Evolutionary conservation across 1,140 invertebrate species (phyloP), one percentile per base, ranked within the genome.

Genomic region (Cydia fagiglandana): DNA sequence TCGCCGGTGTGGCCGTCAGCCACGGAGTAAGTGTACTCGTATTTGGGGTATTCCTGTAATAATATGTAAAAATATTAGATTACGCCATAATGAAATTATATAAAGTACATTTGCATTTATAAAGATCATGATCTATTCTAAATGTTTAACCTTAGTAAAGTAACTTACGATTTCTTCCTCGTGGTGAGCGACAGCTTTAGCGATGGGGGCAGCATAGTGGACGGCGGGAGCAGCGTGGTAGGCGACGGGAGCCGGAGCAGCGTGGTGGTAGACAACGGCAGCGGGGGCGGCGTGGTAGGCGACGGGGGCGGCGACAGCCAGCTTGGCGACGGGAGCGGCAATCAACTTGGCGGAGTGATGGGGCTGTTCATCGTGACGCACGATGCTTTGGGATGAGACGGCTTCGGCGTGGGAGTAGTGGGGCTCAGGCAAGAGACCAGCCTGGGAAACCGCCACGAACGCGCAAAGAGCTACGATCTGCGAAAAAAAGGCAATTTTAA

Each of bases 1-100:
- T 94, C 93, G 66, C 93, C 93, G 75, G 93, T 93, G 80, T 94
- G 91, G 30, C 85, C 86, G 83, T 91, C 89, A 45, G 89, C 83
- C 15, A 90, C 85, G 73, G 84, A 88, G 79, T 90, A 90, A 76
- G 87, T 81, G 83, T 88, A 90, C 73, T 88, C 80, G 83, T 90
- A 90, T 78, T 88, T 85, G 38, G 86, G 87, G 70, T 90, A 82
- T 75, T 84, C 75, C 80, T 88, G 64, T 6, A 75, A 61, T 61
- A 61, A 20, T 2, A 12, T n/a, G n/a, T n/a, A 47, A 2, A 2
- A 47, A 47, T 15, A 50, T 4, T 10, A 47, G 47, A 15, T 15
- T 50, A 41, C 9, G 38, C 38, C 4, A 47, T 47, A 6, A 7
- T 53, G 17, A 45, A 30, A 30, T 6, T 15, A 15, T 47, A 47